Base-by-base conservation (phyloP, 2,797 vertebrate species). In the Coregonus suidteri region DNA sequence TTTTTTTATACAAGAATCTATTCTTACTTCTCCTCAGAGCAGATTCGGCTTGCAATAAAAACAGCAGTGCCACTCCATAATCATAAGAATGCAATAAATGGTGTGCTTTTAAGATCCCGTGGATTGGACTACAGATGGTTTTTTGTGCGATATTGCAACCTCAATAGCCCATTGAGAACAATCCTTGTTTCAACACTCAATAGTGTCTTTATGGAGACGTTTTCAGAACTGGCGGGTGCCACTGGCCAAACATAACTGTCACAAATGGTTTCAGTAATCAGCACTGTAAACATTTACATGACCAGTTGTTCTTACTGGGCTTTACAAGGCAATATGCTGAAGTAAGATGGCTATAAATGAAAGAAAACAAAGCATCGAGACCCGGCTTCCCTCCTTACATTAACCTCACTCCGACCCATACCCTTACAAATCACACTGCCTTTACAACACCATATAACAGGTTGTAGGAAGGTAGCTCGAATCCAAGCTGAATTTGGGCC, bases 61-160 rank as follows among this genome's bases (percentile, higher is more conserved):
- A 86, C 90, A 91, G 87, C 79, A 88, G n/a, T 74, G 81, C 79
- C 85, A 89, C 84, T 87, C 85, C 83, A 84, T 91, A 93, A 93
- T 95, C 92, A 93, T 94, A 94, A 94, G 93, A n/a, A n/a, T 93
- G 92, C 91, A 93, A 92, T 94, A 93, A 94, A 94, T 92, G 92
- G 84, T 89, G 89, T 94, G 90, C 90, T 93, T 93, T n/a, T n/a
- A 92, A 92, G 90, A 92, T 93, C 92, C 93, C 89, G 91, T 90
- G 90, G 93, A 92, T 92, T 86, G 89, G n/a, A 89, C 87, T 91
- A 88, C 94, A 95, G 93, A 95, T 95, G 94, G 94, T 79, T n/a
- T n/a, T n/a, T n/a, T n/a, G 56, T 88, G 86, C 89, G 93, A 90
- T 90, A 88, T 90, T 87, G 82, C 87, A 87, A 85, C 87, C 80